These are phyloP conservation scores for Orestias chungarensis DNA, from an alignment of 2,797 vertebrate species.

Conservation along the genomic window DNA sequence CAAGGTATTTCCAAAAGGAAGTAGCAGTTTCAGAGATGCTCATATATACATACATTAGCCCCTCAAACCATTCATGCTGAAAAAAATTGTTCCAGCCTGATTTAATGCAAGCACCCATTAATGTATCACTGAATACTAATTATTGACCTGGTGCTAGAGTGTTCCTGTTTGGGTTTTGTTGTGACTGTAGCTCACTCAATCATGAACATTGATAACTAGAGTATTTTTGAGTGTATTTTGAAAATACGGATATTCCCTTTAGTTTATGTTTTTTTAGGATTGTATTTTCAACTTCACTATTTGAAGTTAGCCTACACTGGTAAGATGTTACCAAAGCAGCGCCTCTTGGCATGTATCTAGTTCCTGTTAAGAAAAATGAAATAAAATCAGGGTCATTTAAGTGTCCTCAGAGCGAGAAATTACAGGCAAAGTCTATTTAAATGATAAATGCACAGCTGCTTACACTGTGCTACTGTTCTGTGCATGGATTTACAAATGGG, in stretches of 20 bases:
- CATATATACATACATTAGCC: not conserved
- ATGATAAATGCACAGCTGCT: no score
- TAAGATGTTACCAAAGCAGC: not conserved
- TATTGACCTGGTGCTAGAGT: not conserved
- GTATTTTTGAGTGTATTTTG: no score
- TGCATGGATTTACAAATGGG: no score
- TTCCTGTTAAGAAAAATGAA: not conserved
- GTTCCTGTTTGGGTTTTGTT: not conserved
- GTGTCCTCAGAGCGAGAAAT: no score
- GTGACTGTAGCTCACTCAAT: not conserved
- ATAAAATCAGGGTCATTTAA: not conserved
- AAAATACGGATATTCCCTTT: no score
- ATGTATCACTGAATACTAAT: not conserved
- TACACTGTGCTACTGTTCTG: no score
- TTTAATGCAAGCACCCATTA: not conserved
- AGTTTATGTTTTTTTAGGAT: no score
- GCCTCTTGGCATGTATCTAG: not conserved
- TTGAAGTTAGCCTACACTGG: not conserved
- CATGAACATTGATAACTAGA: no score
- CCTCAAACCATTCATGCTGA: not conserved
- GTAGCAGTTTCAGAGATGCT: no score
- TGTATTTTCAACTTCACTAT: no score
- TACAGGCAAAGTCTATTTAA: no score
- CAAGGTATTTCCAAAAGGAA: no score
- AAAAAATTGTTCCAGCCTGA: not conserved